Percentiles rank a stretch among this genome's conserved stretches.
Evolutionary conservation across 2,113 vertebrate species (phyloP).

Genomic region (Archocentrus centrarchus): DNA sequence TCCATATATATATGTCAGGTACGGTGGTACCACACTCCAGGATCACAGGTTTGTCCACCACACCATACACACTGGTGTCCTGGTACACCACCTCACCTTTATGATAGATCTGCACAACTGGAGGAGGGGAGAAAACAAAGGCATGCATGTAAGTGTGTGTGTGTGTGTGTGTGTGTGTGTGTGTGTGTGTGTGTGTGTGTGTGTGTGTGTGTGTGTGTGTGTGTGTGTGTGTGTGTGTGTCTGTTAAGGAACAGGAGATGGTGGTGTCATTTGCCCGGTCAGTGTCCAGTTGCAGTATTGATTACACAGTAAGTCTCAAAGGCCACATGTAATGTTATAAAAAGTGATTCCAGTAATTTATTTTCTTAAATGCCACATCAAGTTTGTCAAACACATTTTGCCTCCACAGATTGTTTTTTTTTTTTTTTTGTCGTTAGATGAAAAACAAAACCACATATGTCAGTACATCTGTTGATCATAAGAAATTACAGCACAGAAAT

Average conservation of each 20-base stretch:
- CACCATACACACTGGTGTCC: constrained; percentile 80
- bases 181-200: background rate
- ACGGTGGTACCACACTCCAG: constrained; percentile 79
- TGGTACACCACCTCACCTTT: constrained; percentile 72
- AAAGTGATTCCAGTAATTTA: background rate
- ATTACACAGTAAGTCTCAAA: constrained; percentile 50
- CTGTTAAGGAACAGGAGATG: constrained; percentile 41
- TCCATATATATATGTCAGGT: constrained; percentile 86
- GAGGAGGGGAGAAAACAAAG: constrained; percentile 26
- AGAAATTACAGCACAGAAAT: background rate
- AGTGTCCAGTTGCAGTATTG: constrained; percentile 61
- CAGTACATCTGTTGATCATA: background rate
- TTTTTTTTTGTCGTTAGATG: background rate
- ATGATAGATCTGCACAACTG: constrained; percentile 76
- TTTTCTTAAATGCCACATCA: background rate
- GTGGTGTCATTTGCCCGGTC: constrained; percentile 51
- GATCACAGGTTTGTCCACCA: constrained; percentile 81
- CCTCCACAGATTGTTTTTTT: background rate
- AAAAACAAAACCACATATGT: background rate
- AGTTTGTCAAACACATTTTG: background rate
- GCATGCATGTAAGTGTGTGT: background rate
- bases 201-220: background rate
- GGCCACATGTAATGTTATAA: constrained; percentile 9
- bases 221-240: background rate
- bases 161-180: background rate